These are phyloP conservation scores for Cephalopachus bancanus DNA, from an alignment of 2,797 vertebrate genomes.

Conservation along the genomic window DNA sequence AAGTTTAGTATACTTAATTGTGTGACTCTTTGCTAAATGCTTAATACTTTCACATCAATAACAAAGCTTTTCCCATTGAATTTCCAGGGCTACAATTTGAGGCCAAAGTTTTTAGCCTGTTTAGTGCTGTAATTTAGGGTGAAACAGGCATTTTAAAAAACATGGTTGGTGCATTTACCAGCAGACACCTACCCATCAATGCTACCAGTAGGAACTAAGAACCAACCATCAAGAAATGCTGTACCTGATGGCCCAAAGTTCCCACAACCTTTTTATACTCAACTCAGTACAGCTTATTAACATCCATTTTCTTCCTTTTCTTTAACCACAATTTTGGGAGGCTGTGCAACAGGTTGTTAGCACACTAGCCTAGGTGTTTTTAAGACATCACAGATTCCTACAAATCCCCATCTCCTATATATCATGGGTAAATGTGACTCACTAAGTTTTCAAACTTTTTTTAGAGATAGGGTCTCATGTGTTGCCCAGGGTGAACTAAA, in stretches of 20 bases:
- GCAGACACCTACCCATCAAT: fast-evolving
- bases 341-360: background rate
- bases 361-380: background rate
- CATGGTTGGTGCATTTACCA: background rate
- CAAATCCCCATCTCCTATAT: background rate
- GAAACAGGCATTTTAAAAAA: background rate
- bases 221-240: background rate
- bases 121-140: background rate
- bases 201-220: background rate
- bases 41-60: background rate
- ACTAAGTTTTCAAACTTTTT: background rate
- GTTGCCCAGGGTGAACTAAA: background rate
- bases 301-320: background rate
- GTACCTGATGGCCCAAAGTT: fast-evolving
- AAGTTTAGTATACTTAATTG: background rate
- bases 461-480: background rate
- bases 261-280: fast-evolving
- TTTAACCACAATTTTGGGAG: background rate
- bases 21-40: background rate
- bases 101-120: background rate
- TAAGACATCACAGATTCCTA: background rate
- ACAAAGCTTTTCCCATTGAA: background rate
- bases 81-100: background rate
- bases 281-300: background rate
- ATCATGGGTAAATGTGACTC: background rate